These are phyloP conservation scores for Trinorchestia longiramus DNA, from an alignment of 1,140 invertebrate species.

Conservation along the genomic window DNA sequence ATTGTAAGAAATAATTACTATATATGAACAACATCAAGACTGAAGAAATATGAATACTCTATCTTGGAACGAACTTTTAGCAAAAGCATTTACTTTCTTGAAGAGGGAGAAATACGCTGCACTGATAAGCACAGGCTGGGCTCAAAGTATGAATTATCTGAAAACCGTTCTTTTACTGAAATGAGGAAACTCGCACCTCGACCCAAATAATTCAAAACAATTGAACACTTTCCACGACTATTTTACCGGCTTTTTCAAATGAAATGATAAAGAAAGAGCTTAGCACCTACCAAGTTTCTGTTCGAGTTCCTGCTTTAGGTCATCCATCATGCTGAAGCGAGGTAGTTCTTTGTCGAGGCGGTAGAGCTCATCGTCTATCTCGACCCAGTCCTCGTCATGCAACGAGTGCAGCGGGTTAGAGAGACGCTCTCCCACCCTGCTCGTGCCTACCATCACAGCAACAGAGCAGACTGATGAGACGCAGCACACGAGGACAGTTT, in stretches of 20 bases:
- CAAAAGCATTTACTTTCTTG: too few relatives aligned
- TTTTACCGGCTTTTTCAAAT: neutral
- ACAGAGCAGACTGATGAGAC: neutral
- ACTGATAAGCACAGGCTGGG: too few relatives aligned
- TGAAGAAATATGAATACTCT: too few relatives aligned
- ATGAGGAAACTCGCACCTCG: neutral
- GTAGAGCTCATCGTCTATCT: conserved; percentile 94
- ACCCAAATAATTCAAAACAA: neutral
- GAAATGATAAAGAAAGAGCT: neutral
- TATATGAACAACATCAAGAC: too few relatives aligned
- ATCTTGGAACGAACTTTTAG: too few relatives aligned
- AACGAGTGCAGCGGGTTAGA: conserved; percentile 73
- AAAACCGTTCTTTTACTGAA: neutral
- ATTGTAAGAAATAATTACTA: too few relatives aligned
- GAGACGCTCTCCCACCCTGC: neutral
- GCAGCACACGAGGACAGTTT: too few relatives aligned
- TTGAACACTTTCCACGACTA: neutral
- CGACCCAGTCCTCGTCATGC: conserved; percentile 93
- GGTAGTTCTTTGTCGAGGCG: conserved; percentile 80
- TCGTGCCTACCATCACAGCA: neutral
- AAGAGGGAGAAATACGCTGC: too few relatives aligned
- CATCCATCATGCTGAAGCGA: conserved; percentile 83
- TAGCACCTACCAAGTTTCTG: conserved; percentile 74
- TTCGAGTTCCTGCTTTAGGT: conserved; percentile 87
- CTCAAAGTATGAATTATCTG: neutral